A percentile compares a stretch with the other conserved stretches of the same genome.
Evolutionary conservation across 2,888 invertebrate genomes (phyloP).

Genomic region (Eupelmus urozonus): DNA sequence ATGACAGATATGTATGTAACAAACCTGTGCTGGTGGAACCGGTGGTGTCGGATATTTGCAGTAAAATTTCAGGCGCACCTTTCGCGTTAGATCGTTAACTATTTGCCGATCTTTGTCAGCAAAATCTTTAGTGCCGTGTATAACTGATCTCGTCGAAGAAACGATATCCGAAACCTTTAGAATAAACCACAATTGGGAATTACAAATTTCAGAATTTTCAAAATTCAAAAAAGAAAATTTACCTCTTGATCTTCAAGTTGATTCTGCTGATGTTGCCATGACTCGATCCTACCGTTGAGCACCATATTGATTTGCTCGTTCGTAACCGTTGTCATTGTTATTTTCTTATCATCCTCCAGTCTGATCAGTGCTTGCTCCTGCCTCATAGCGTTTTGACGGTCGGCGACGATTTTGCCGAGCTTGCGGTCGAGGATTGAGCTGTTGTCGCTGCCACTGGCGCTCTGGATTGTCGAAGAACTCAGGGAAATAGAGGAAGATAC

Average conservation of each 20-base stretch:
- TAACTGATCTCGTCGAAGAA: conserved; percentile 64
- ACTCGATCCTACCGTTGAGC: conserved; percentile 72
- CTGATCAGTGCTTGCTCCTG: conserved; percentile 43
- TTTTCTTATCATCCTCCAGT: conserved; percentile 49
- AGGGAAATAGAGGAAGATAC: neutral
- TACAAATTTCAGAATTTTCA: neutral
- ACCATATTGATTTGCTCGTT: conserved; percentile 61
- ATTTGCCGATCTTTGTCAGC: conserved; percentile 30
- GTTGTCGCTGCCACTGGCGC: conserved; percentile 41
- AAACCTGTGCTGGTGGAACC: neutral
- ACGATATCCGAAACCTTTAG: conserved; percentile 73
- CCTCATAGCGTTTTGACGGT: conserved; percentile 63
- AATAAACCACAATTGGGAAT: conserved; percentile 1
- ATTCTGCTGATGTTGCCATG: conserved; percentile 65
- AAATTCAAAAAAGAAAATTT: conserved; percentile 36
- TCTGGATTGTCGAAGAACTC: neutral
- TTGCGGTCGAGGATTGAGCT: conserved; percentile 64
- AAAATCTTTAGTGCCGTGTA: conserved; percentile 8
- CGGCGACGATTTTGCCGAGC: conserved; percentile 68
- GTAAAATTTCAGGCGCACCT: conserved; percentile 43
- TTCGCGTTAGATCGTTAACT: conserved; percentile 46
- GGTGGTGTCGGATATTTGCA: conserved; percentile 54
- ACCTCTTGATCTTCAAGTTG: conserved; percentile 74
- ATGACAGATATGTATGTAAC: too few species aligned
- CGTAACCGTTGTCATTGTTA: conserved; percentile 55